phyloP scores from a whole-genome alignment of 2,888 invertebrate species.

The Dryomyza anilis region DNA sequence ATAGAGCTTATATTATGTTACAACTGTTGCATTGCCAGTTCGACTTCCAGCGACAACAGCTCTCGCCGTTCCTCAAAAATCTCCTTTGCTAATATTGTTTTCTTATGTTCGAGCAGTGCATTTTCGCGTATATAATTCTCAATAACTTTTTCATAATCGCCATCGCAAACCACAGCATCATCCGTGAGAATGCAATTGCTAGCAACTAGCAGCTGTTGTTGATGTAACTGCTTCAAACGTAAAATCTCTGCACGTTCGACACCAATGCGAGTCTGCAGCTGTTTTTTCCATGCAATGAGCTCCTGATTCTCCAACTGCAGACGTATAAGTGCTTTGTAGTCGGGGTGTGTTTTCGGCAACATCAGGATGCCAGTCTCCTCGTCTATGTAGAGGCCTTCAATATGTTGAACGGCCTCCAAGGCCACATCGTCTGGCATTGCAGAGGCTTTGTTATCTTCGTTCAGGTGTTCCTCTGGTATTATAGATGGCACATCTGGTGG shows the following conservation, averaged over 20 bases:
- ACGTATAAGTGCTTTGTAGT: conserved; percentile 65
- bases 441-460: not conserved
- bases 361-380: conserved; percentile 60
- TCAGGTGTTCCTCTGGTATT: conserved; percentile 15
- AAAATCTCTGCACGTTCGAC: conserved; percentile 76
- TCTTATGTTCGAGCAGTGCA: conserved; percentile 71
- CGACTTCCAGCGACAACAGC: conserved; percentile 74
- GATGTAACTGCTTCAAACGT: conserved; percentile 65
- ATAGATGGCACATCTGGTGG: conserved; percentile 2
- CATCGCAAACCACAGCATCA: conserved; percentile 29
- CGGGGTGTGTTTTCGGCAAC: conserved; percentile 63
- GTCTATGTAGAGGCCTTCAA: conserved; percentile 43
- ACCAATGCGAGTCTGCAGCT: conserved; percentile 72
- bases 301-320: conserved; percentile 72
- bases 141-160: conserved; percentile 63
- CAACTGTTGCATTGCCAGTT: conserved; percentile 62
- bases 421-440: not conserved
- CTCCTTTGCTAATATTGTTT: conserved; percentile 70
- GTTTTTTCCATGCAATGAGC: conserved; percentile 70
- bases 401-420: conserved; percentile 28
- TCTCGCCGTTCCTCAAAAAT: conserved; percentile 76
- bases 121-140: conserved; percentile 69
- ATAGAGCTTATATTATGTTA: conserved; percentile 33
- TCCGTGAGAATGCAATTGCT: conserved; percentile 3
- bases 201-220: conserved; percentile 34